phyloP scores from a whole-genome alignment of 2,797 vertebrate genomes.

The Zalophus californianus region DNA sequence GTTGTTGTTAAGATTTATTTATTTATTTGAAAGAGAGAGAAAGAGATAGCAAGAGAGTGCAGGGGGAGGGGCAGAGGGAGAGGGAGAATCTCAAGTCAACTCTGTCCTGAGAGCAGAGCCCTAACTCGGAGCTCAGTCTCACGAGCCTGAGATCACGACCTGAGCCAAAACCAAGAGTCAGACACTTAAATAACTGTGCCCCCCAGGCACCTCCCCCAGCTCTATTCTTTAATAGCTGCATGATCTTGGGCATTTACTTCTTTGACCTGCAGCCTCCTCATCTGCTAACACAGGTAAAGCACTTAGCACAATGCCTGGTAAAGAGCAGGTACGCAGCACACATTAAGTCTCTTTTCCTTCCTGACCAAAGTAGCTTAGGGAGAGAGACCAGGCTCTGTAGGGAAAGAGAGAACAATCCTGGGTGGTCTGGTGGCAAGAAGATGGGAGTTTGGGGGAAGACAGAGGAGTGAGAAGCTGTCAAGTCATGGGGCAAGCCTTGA shows the following conservation, averaged over 20 bases:
- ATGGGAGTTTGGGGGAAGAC: background rate
- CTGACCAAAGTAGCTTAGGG: background rate
- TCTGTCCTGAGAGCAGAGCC: background rate
- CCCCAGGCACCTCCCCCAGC: background rate
- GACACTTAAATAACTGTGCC: background rate
- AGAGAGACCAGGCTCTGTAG: background rate
- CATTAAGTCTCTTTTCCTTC: background rate
- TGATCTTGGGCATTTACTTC: background rate
- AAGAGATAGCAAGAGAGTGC: background rate
- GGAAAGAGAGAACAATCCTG: background rate
- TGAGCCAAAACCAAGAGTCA: background rate
- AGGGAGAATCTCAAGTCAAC: background rate
- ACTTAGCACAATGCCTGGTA: no score
- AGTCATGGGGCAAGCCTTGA: background rate
- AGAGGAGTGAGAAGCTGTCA: background rate
- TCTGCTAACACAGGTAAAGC: background rate
- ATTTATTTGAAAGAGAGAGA: background rate
- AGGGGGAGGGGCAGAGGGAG: background rate
- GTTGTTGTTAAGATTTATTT: no score
- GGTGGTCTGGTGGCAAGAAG: no score
- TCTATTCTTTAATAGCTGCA: background rate
- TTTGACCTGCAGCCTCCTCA: background rate
- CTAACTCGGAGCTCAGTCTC: background rate
- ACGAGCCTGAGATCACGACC: background rate
- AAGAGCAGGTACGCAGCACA: background rate